A percentile compares a stretch with the other conserved stretches of the same genome.
Evolutionary conservation across 2,888 invertebrate genomes (phyloP).

Genomic region (Euphydryas editha): DNA sequence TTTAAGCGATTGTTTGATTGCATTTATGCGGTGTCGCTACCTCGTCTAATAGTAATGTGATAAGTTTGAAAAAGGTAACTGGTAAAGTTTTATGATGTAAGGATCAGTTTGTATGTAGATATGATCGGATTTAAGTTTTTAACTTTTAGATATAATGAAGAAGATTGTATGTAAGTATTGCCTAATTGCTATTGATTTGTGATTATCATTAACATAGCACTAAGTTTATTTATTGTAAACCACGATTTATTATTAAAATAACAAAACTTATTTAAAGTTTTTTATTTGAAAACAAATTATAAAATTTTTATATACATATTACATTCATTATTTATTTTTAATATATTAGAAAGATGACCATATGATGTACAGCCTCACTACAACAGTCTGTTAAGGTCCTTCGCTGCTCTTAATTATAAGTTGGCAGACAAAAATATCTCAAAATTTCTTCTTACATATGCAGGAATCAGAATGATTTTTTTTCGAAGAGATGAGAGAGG

Average conservation of each 20-base stretch:
- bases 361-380: too few species aligned
- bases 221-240: conserved; percentile 53
- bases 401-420: too few species aligned
- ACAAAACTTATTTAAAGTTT: neutral
- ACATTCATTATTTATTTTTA: too few species aligned
- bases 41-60: conserved; percentile 50
- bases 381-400: too few species aligned
- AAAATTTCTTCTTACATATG: too few species aligned
- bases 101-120: neutral
- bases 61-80: conserved; percentile 35
- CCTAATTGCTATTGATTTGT: conserved; percentile 53
- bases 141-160: neutral
- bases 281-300: neutral
- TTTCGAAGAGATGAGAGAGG: too few species aligned
- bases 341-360: too few species aligned
- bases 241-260: conserved; percentile 31
- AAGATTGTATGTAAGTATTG: conserved; percentile 54
- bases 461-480: too few species aligned
- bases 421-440: too few species aligned
- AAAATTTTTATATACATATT: too few species aligned
- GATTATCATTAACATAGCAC: conserved; percentile 59
- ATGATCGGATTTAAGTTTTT: neutral
- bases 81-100: neutral
- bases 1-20: conserved; percentile 26
- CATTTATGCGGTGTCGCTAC: conserved; percentile 40